Evolutionary conservation across 2,113 vertebrate species (phyloP).

Genomic region (Passerina amoena): DNA sequence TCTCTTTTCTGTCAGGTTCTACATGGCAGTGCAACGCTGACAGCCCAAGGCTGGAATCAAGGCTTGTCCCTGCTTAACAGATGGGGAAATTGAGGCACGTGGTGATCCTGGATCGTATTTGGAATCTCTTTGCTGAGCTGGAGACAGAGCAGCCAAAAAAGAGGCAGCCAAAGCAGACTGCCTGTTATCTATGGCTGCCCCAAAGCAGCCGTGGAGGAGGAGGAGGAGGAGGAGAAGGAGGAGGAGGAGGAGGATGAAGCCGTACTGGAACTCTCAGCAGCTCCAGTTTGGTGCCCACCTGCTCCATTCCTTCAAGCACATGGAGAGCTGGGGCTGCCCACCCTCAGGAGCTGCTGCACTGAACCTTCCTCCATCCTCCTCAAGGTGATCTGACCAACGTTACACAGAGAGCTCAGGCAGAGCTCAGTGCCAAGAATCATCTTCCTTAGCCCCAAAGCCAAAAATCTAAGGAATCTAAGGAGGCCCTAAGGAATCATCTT

Average conservation of each 20-base stretch:
- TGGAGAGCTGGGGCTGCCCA: neutral
- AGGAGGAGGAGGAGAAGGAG: neutral
- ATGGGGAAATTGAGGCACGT: neutral
- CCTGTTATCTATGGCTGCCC: neutral
- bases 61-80: neutral
- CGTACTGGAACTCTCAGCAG: accelerated
- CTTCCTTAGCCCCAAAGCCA: neutral
- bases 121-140: neutral
- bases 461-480: neutral
- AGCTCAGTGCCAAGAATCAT: neutral
- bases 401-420: accelerated
- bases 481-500: neutral
- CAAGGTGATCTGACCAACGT: neutral
- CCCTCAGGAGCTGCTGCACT: neutral
- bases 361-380: neutral
- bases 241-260: neutral
- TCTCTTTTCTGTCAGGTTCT: neutral
- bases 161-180: neutral
- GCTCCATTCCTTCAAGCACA: neutral
- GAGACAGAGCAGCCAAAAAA: neutral
- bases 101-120: accelerated
- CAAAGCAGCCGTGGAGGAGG: accelerated
- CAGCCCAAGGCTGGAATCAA: too few species aligned
- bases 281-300: accelerated
- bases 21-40: accelerated